These are phyloP conservation scores for Drosophila histrio DNA, from an alignment of 2,888 invertebrate species.

Conservation along the genomic window DNA sequence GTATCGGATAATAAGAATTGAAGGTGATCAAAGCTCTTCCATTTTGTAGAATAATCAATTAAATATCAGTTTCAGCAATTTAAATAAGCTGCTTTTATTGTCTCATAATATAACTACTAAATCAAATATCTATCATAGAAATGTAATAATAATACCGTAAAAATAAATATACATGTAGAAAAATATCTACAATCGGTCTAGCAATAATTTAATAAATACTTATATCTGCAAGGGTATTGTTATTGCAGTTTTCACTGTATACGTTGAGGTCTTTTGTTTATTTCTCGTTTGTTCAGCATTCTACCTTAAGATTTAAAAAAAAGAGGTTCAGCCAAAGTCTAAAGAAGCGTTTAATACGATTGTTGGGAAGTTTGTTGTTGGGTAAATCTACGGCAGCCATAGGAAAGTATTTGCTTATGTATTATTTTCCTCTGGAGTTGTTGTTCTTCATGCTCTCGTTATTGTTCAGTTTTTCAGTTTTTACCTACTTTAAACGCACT, in stretches of 20 bases:
- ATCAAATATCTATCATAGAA: too few species aligned
- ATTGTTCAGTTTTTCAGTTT: constrained; percentile 37
- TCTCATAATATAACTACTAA: too few species aligned
- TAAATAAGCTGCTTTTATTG: too few species aligned
- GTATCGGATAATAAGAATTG: too few species aligned
- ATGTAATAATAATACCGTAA: too few species aligned
- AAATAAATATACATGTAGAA: too few species aligned
- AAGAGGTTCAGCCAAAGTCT: constrained; percentile 76
- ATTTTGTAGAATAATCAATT: too few species aligned
- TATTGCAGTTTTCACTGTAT: not conserved
- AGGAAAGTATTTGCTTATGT: constrained; percentile 23
- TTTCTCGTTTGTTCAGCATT: constrained; percentile 11
- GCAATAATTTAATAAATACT: not conserved
- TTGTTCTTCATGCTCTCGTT: constrained; percentile 61
- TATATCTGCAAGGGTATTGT: constrained; percentile 26
- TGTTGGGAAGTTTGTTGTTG: constrained; percentile 22
- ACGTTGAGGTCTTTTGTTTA: not conserved
- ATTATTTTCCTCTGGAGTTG: constrained; percentile 43
- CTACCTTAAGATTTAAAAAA: constrained; percentile 21
- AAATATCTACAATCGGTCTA: not conserved
- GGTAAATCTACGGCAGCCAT: constrained; percentile 45
- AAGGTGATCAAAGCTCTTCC: too few species aligned
- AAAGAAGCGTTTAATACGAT: constrained; percentile 52
- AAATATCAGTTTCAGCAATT: too few species aligned
- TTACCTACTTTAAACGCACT: constrained; percentile 70